phyloP scores from a whole-genome alignment of 2,888 invertebrate species.

The Serrognathus titanus region DNA sequence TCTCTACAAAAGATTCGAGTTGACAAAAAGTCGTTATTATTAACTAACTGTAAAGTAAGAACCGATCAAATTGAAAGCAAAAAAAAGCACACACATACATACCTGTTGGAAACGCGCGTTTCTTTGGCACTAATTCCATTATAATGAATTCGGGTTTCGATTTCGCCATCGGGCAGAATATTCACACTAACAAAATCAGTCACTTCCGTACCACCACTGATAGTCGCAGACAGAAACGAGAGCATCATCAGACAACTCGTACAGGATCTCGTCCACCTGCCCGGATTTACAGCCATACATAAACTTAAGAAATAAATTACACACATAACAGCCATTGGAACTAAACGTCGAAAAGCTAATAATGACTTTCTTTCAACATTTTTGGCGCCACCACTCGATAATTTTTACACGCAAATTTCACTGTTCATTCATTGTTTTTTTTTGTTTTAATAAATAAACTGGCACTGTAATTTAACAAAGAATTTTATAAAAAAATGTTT shows the following conservation, averaged over 20 bases:
- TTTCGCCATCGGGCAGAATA: conserved; percentile 65
- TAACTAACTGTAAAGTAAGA: background rate
- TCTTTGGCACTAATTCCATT: conserved; percentile 66
- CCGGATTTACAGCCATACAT: background rate
- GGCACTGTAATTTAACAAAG: too few relatives aligned
- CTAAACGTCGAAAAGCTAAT: too few relatives aligned
- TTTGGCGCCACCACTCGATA: too few relatives aligned
- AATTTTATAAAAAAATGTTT: too few relatives aligned
- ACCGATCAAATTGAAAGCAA: background rate
- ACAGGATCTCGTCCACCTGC: background rate
- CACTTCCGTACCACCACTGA: conserved; percentile 35
- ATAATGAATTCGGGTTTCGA: conserved; percentile 62
- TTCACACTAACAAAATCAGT: conserved; percentile 65
- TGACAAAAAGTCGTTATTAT: background rate
- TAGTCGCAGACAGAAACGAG: conserved; percentile 3
- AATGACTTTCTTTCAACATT: too few relatives aligned
- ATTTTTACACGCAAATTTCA: too few relatives aligned
- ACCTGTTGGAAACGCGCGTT: conserved; percentile 60
- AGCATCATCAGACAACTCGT: background rate
- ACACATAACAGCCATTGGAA: too few relatives aligned
- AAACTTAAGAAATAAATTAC: background rate
- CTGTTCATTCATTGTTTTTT: too few relatives aligned
- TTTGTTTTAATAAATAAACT: too few relatives aligned
- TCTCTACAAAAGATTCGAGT: too few relatives aligned
- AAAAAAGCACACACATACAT: conserved; percentile 36